Conservation (phyloP, 2,888 invertebrate genomes). For the Pollenia amentaria region DNA sequence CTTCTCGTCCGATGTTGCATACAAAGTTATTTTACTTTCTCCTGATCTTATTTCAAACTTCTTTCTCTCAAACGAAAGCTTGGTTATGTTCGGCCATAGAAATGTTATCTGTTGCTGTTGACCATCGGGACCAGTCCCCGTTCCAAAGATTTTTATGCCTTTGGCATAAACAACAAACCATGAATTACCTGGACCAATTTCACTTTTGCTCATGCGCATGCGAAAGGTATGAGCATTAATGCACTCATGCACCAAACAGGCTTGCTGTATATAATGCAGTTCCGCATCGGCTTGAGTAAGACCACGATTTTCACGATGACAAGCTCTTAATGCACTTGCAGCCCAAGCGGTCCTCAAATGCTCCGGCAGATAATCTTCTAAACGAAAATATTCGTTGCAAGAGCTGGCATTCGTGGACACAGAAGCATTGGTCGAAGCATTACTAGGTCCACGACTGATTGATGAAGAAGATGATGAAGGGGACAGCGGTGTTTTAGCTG, state of each 20-base stretch:
- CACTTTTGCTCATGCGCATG: conserved; percentile 90
- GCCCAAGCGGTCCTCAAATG: conserved; percentile 86
- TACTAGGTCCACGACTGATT: conserved; percentile 73
- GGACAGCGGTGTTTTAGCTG: conserved; percentile 75
- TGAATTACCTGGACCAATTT: conserved; percentile 91
- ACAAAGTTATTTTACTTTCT: conserved; percentile 94
- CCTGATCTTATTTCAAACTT: conserved; percentile 98
- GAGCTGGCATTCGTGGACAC: conserved; percentile 70
- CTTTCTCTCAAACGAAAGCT: conserved; percentile 97
- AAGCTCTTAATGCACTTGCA: conserved; percentile 87
- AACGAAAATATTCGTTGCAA: conserved; percentile 88
- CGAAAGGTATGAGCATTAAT: conserved; percentile 95
- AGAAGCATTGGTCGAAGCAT: conserved; percentile 70
- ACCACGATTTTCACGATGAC: conserved; percentile 93
- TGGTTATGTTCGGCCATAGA: conserved; percentile 97
- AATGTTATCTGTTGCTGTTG: conserved; percentile 90
- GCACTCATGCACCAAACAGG: conserved; percentile 92
- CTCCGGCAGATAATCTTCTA: conserved; percentile 93
- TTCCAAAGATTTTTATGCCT: conserved; percentile 93
- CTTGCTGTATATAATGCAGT: conserved; percentile 94
- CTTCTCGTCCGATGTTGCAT: conserved; percentile 96
- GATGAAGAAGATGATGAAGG: conserved; percentile 77
- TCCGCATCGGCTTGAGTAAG: conserved; percentile 93
- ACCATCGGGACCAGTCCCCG: conserved; percentile 85
- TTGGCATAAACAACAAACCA: conserved; percentile 96